Conservation (phyloP, 2,888 invertebrate genomes). For the Adela reaumurella region DNA sequence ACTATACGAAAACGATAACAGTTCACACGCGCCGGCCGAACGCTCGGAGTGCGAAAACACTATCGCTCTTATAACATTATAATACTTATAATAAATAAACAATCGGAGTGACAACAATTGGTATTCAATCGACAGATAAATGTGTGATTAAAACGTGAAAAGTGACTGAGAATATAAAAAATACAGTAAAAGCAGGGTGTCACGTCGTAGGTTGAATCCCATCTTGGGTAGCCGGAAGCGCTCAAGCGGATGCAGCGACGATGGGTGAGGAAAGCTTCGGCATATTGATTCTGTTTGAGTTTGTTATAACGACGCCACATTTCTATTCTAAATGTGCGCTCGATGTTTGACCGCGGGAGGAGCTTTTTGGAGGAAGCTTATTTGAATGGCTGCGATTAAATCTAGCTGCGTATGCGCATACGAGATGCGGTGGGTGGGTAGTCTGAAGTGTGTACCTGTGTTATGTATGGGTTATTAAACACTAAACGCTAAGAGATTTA, state of each 20-base stretch:
- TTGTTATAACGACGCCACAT: not conserved
- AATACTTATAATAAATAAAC: not conserved
- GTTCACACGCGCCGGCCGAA: too few relatives aligned
- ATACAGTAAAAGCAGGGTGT: not conserved
- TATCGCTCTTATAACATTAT: too few relatives aligned
- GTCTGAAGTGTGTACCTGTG: too few relatives aligned
- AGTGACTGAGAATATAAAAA: too few relatives aligned
- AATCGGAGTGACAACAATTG: not conserved
- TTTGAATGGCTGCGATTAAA: not conserved
- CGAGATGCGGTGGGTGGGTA: too few relatives aligned
- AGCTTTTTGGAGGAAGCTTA: not conserved
- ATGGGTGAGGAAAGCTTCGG: not conserved
- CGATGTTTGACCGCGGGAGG: not conserved
- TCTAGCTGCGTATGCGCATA: not conserved
- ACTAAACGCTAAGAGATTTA: too few relatives aligned
- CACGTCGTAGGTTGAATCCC: not conserved
- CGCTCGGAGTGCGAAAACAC: too few relatives aligned
- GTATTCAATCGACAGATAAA: too few relatives aligned
- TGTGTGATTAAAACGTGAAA: too few relatives aligned
- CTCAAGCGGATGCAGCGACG: not conserved
- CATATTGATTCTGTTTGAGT: not conserved
- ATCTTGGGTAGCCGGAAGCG: not conserved
- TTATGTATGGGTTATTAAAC: too few relatives aligned
- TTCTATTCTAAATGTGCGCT: not conserved
- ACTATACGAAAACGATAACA: too few relatives aligned